A percentile compares a stretch with the other conserved stretches of the same genome.
phyloP scores from a whole-genome alignment of 2,888 invertebrate species.

The Callimorpha dominula region DNA sequence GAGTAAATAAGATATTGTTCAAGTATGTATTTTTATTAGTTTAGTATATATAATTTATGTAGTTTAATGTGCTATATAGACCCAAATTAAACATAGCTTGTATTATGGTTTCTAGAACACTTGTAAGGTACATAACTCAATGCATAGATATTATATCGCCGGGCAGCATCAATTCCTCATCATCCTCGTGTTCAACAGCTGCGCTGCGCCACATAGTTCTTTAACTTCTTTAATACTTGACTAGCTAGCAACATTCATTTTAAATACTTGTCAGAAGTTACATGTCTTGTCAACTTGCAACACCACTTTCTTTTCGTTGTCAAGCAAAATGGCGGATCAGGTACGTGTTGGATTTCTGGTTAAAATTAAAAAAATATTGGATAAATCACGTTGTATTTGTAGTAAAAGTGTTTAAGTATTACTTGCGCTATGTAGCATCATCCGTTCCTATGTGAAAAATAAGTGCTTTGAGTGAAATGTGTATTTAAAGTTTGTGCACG shows the following conservation, averaged over 20 bases:
- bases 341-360: conserved; percentile 84
- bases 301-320: conserved; percentile 83
- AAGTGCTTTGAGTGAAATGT: conserved; percentile 61
- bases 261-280: conserved; percentile 14
- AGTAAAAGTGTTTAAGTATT: conserved; percentile 33
- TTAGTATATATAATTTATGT: too few relatives aligned
- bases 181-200: too few relatives aligned
- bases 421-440: conserved; percentile 16
- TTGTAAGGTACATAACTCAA: too few relatives aligned
- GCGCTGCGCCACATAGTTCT: too few relatives aligned
- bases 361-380: conserved; percentile 54
- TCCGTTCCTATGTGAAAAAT: conserved; percentile 38
- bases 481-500: conserved; percentile 65
- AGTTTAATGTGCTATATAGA: too few relatives aligned
- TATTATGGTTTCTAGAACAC: too few relatives aligned
- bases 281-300: conserved; percentile 44
- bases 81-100: too few relatives aligned
- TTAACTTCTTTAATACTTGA: too few relatives aligned
- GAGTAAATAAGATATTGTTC: too few relatives aligned
- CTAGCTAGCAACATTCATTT: conserved; percentile 29
- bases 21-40: too few relatives aligned
- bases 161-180: too few relatives aligned
- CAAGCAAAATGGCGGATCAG: conserved; percentile 94
- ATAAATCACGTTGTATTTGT: conserved; percentile 28
- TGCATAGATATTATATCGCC: too few relatives aligned